phyloP scores from a whole-genome alignment of 2,888 invertebrate genomes.

The Saturnia pavonia region DNA sequence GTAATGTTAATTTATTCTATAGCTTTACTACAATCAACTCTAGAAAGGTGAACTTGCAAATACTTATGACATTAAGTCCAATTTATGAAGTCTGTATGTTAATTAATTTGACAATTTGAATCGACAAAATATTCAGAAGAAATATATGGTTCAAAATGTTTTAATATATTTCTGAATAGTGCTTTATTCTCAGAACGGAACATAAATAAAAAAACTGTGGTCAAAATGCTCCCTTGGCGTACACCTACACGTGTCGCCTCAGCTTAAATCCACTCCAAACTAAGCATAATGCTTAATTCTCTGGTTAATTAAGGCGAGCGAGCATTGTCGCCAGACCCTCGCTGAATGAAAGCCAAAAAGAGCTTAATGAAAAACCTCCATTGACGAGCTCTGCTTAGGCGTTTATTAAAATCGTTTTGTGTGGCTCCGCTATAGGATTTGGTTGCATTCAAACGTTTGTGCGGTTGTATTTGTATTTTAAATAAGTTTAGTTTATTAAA shows the following conservation, averaged over 20 bases:
- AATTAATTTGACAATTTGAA: background rate
- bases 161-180: background rate
- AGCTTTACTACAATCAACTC: background rate
- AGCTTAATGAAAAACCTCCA: constrained; percentile 62
- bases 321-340: constrained; percentile 74
- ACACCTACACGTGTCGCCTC: constrained; percentile 73
- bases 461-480: constrained; percentile 15
- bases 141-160: too few species aligned
- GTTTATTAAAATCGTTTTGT: constrained; percentile 46
- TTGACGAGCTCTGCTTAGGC: constrained; percentile 49
- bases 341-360: constrained; percentile 69
- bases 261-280: constrained; percentile 79
- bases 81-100: background rate
- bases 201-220: constrained; percentile 54
- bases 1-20: background rate
- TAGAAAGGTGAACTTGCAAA: background rate
- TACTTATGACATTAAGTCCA: background rate
- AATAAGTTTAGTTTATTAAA: constrained; percentile 8
- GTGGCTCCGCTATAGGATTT: constrained; percentile 43
- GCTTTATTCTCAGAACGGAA: background rate
- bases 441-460: constrained; percentile 39
- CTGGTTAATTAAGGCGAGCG: constrained; percentile 78
- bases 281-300: constrained; percentile 78
- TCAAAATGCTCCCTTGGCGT: constrained; percentile 55
- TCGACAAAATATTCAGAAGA: background rate